Percentiles rank a stretch among this genome's conserved stretches.
Evolutionary conservation across 2,113 vertebrate genomes (phyloP).

Genomic region (Gallinago media): DNA sequence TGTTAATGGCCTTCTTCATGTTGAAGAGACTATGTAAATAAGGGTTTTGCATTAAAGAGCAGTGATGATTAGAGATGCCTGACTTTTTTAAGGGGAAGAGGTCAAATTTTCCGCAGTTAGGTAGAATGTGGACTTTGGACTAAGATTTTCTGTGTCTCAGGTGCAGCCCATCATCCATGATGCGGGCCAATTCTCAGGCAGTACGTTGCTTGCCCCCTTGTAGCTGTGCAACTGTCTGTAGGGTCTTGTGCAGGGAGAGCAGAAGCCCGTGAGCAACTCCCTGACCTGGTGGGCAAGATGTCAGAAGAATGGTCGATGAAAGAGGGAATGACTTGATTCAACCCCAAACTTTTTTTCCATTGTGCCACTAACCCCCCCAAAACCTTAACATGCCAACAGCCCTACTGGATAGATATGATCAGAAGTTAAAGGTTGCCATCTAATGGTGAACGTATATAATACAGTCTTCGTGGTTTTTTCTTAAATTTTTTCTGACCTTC

Average conservation of each 20-base stretch:
- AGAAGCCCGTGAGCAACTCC: neutral
- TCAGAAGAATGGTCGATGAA: neutral
- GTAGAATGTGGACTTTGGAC: neutral
- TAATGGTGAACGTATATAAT: conserved; percentile 1
- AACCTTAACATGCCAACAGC: neutral
- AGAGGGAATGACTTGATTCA: neutral
- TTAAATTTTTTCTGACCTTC: neutral
- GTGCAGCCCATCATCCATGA: neutral
- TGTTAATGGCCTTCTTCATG: neutral
- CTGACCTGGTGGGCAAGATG: neutral
- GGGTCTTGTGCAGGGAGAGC: neutral
- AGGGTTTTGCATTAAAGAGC: neutral
- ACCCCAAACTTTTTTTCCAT: neutral
- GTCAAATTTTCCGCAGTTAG: neutral
- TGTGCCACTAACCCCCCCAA: neutral
- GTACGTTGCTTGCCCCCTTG: neutral
- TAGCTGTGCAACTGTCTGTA: neutral
- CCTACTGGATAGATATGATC: neutral
- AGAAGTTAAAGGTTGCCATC: conserved; percentile 60
- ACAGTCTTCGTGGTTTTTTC: neutral
- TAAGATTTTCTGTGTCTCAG: neutral
- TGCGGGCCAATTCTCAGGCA: accelerated
- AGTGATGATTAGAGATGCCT: neutral
- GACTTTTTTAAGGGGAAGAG: neutral
- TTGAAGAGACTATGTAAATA: neutral